Percentiles rank a stretch among this genome's conserved stretches.
Evolutionary conservation across 1,140 invertebrate species (phyloP).

Genomic region (Latrodectus geometricus): DNA sequence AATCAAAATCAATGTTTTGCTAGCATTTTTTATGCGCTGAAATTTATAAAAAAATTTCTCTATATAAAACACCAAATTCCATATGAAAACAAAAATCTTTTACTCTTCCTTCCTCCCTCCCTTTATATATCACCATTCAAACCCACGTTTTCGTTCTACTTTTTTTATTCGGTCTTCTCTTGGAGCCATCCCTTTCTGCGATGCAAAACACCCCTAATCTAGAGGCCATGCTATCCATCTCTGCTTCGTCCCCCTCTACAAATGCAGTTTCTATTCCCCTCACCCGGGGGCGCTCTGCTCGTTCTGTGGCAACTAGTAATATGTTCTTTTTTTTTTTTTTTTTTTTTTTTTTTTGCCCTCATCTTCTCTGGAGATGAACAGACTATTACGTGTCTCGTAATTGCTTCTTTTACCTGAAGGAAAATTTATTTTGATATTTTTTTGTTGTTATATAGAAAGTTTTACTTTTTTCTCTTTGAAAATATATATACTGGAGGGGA

Average conservation of each 20-base stretch:
- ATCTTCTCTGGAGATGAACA: not conserved
- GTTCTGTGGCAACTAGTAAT: not conserved
- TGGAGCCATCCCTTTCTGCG: not conserved
- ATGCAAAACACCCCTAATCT: not conserved
- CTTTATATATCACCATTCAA: too few species aligned
- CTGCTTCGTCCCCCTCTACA: not conserved
- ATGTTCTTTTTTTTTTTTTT: not conserved
- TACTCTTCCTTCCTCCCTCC: too few species aligned
- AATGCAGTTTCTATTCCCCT: not conserved
- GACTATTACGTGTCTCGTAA: not conserved
- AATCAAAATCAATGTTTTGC: too few species aligned
- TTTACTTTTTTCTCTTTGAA: not conserved
- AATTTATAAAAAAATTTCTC: too few species aligned
- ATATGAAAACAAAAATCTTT: too few species aligned
- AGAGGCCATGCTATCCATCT: not conserved
- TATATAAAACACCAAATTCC: too few species aligned
- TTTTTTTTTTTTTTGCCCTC: not conserved
- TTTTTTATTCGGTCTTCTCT: too few species aligned
- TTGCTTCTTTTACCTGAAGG: slow-evolving; percentile 7
- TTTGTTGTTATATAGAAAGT: not conserved
- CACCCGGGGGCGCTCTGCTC: not conserved
- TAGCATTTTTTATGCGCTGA: too few species aligned
- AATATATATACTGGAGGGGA: not conserved
- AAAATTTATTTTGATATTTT: not conserved
- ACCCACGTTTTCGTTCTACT: too few species aligned